Evolutionary conservation across 2,113 vertebrate genomes (phyloP), one percentile per base, ranked within the genome.

Genomic region (Pangasianodon hypophthalmus): DNA sequence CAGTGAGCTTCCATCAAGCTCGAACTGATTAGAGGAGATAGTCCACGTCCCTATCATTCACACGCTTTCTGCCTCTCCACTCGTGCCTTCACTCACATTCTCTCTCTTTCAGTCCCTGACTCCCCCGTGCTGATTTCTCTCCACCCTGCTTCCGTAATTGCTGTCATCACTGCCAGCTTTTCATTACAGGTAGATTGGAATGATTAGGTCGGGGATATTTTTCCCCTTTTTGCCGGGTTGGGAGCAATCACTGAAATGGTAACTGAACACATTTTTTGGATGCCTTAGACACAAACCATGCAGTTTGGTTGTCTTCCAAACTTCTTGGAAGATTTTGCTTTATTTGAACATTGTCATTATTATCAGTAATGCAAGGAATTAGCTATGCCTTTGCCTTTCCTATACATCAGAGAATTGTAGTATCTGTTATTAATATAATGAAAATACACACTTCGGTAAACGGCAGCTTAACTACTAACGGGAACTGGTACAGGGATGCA

Each of bases 131-230:
- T 83, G 60, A 88, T 82, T 81, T 84, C 56, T 71, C 48, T 64
- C 80, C 14, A 67, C 81, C 41, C 71, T 44, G 41, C 19, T 75
- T 46, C 9, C 9, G 8, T 75, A 88, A 88, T 88, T 81, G 75
- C 80, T 46, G 88, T 88, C 88, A 84, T 88, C 80, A 73, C 21
- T 84, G 64, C 50, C 64, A 73, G 88, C 81, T 73, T 88, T 84
- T 69, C 64, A 88, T 88, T 88, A 88, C 64, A 88, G 88, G 88
- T 84, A 84, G 88, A 84, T 88, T 88, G 80, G 60, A 18, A 69
- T 88, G 81, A 88, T 88, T 88, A 84, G 52, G 50, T 26, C 26
- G 14, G 79, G 46, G 37, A 84, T 88, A 84, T 75, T 60, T 88
- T 87, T 46, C 44, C 54, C 54, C 77, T 67, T 82, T 75, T 75